Evolutionary conservation across 2,113 vertebrate genomes (phyloP).

Genomic region (Microcebus lehilahytsara): DNA sequence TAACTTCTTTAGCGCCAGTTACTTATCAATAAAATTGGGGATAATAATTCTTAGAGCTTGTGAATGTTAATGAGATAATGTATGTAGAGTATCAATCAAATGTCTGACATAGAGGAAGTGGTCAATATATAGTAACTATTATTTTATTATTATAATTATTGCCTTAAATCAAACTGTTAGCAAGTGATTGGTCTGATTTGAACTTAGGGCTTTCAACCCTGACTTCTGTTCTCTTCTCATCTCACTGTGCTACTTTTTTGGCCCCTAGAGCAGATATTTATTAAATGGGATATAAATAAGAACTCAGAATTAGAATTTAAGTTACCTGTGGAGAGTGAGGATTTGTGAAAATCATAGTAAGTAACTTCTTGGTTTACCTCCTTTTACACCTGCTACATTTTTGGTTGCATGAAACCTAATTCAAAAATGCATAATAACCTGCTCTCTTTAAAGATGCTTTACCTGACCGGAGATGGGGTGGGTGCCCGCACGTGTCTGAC

Average conservation of each 20-base stretch:
- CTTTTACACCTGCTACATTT: not conserved
- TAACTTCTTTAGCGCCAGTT: not conserved
- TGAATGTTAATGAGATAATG: not conserved
- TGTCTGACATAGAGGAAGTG: not conserved
- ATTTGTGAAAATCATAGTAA: not conserved
- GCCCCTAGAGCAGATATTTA: not conserved
- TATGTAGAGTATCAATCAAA: not conserved
- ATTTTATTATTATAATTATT: not conserved
- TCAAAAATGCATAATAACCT: not conserved
- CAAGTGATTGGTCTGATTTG: not conserved
- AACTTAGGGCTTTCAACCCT: not conserved
- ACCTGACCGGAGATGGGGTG: slow-evolving; percentile 95
- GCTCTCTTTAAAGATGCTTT: slow-evolving; percentile 50
- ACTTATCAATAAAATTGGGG: not conserved
- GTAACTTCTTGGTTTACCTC: not conserved
- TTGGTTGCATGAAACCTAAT: not conserved
- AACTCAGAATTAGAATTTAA: not conserved
- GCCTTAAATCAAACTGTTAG: not conserved
- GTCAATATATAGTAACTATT: not conserved
- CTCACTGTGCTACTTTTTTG: not conserved
- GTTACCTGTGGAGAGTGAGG: not conserved
- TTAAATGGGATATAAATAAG: not conserved
- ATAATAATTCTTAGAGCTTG: not conserved
- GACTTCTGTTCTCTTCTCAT: not conserved
- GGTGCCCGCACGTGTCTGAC: slow-evolving; percentile 96